Evolutionary conservation across 2,797 vertebrate species (phyloP).

Genomic region (Orientallactaga sibirica): DNA sequence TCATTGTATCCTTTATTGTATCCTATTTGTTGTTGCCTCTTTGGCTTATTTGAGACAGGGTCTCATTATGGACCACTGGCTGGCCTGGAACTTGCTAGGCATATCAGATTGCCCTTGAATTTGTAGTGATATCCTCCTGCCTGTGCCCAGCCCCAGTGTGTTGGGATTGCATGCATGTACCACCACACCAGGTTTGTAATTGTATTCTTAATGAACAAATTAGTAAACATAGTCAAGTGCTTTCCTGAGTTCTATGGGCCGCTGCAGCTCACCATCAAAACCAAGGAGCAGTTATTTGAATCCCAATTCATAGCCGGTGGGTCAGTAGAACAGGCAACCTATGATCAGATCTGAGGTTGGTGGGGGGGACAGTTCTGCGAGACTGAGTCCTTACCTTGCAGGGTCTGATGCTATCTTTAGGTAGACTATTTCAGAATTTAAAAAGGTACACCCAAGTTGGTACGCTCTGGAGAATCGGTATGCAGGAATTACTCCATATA

Average conservation of each 20-base stretch:
- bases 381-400: background rate
- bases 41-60: background rate
- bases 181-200: background rate
- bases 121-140: background rate
- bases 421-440: background rate
- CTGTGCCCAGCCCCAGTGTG: background rate
- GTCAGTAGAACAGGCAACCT: background rate
- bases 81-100: background rate
- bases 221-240: background rate
- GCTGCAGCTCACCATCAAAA: background rate
- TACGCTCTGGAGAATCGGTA: background rate
- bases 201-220: background rate
- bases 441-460: background rate
- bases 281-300: background rate
- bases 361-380: background rate
- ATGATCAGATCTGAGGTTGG: background rate
- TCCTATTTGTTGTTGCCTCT: background rate
- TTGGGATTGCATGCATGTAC: background rate
- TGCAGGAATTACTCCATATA: background rate
- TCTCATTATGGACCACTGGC: background rate
- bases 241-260: background rate
- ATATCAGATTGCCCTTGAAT: background rate
- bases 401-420: background rate
- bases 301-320: background rate
- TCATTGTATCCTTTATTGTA: background rate